Percentiles rank a stretch among this genome's conserved stretches.
Evolutionary conservation across 2,113 vertebrate genomes (phyloP).

Genomic region (Corapipo altera): DNA sequence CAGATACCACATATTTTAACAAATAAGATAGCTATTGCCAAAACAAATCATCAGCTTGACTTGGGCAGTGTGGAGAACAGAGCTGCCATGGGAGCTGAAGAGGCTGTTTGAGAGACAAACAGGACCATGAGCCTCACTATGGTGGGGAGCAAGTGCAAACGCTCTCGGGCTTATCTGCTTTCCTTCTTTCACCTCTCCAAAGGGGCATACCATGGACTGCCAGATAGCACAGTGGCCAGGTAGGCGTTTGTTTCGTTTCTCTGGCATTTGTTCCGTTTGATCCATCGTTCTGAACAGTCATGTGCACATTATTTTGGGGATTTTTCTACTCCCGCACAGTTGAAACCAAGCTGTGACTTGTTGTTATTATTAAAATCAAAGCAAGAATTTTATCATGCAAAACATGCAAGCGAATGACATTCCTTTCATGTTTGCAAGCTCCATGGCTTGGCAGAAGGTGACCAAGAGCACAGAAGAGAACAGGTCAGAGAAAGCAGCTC

Average conservation of each 20-base stretch:
- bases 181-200: background rate
- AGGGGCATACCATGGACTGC: background rate
- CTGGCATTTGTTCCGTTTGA: background rate
- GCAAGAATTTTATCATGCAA: background rate
- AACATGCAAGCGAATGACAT: background rate
- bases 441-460: background rate
- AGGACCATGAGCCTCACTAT: background rate
- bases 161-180: background rate
- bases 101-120: background rate
- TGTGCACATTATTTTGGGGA: background rate
- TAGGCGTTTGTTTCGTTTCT: background rate
- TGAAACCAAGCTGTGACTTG: slow-evolving; percentile 4
- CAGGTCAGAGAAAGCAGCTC: background rate
- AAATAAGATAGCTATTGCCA: background rate
- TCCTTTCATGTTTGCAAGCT: background rate
- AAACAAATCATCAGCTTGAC: background rate
- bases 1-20: background rate
- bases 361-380: slow-evolving; percentile 10
- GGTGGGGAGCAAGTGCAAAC: background rate
- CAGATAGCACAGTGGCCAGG: background rate
- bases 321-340: background rate
- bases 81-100: background rate
- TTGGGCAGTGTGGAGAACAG: background rate
- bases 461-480: background rate
- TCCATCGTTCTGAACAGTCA: background rate